Evolutionary conservation across 2,113 vertebrate genomes (phyloP).

Genomic region (Meleagris gallopavo): DNA sequence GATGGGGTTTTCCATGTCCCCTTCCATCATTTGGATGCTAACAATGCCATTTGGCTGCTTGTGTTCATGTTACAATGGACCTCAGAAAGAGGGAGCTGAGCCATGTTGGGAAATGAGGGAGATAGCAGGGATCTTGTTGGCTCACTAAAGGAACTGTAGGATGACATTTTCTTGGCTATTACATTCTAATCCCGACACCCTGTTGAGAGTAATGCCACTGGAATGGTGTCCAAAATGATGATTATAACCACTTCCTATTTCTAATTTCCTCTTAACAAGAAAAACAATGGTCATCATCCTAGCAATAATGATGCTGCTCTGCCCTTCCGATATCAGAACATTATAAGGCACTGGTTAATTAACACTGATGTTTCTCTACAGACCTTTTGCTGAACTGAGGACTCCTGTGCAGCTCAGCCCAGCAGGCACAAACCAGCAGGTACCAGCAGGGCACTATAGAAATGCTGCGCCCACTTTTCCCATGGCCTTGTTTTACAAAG

Average conservation of each 20-base stretch:
- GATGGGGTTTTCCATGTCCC: background rate
- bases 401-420: background rate
- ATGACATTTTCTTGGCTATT: constrained; percentile 32
- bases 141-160: background rate
- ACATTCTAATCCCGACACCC: background rate
- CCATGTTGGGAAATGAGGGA: constrained; percentile 3
- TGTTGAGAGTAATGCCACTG: constrained; percentile 12
- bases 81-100: background rate
- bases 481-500: constrained; percentile 27
- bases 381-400: background rate
- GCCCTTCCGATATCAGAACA: constrained; percentile 31
- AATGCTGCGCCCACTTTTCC: constrained; percentile 19
- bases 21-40: background rate
- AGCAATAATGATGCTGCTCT: constrained; percentile 4
- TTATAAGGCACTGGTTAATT: background rate
- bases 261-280: constrained; percentile 49
- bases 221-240: constrained; percentile 19
- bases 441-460: background rate
- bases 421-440: background rate
- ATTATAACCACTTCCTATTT: constrained; percentile 59
- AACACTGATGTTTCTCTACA: background rate
- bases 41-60: constrained; percentile 27
- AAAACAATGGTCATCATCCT: background rate
- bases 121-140: background rate
- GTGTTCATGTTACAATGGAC: constrained; percentile 22